Evolutionary conservation across 2,113 vertebrate genomes (phyloP), one percentile per base, ranked within the genome.

Genomic region (Corythaixoides concolor): DNA sequence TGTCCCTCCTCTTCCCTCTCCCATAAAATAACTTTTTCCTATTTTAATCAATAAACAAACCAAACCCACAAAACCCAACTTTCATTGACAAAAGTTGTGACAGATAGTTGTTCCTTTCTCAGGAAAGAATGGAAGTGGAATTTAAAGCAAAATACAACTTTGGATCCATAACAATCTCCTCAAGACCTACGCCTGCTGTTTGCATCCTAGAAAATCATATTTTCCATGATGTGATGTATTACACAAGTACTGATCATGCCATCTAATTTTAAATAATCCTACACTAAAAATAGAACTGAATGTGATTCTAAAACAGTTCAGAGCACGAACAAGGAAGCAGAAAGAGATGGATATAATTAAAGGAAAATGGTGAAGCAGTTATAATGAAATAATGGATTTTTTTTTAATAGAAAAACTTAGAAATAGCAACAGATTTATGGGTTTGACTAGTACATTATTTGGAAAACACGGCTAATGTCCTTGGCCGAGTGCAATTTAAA

Each of bases 211-310:
- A 89, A 93, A 91, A 89, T 50, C 5, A 10, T 70, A 58, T 70
- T 94, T 95, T 95, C 92, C 85, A 89, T 53, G 6, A 80, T 28
- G 27, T 12, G 43, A 86, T 62, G 20, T 41, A 67, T 84, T 77
- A 93, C 20, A 37, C n/a, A 45, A 91, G 56, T 56, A 63, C 66
- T 35, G 39, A 66, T 62, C 78, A 11, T 76, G 67, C 50, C 85
- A 73, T 69, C 70, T 94, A 39, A 83, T 77, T 35, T 77, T 92
- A 76, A 88, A 93, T 68, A 88, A 79, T 76, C 50, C 72, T 66
- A 39, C 35, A 73, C 82, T 92, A 93, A 88, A 88, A 90, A 83
- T n/a, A 93, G 90, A 88, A 94, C 88, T 72, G 16, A 59, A 59
- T 83, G 45, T 73, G 1, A 86, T 74, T 88, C 52, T 35, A 19